Base-by-base conservation (phyloP, 2,888 invertebrate species). In the Abrostola tripartita region DNA sequence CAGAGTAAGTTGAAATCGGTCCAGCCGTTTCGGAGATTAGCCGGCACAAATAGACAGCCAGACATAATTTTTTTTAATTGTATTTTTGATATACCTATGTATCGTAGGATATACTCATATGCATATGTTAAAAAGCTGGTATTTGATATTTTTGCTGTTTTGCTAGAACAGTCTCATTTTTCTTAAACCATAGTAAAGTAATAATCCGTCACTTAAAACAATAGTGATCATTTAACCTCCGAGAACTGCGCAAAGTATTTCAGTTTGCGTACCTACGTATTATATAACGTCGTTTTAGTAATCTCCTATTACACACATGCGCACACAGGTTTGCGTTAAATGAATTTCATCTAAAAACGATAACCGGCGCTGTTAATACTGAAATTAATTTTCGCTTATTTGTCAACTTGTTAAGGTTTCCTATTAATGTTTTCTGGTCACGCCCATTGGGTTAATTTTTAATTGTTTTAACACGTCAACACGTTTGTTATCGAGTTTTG, bases 331-430 rank as follows among this genome's bases (percentile, higher is more conserved):
- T 75, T 62, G 82, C 80, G 79, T 79, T 84, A 82, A 87, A 85
- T 86, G 78, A 84, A 82, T 81, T 83, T 66, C 53, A 66, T 70
- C 85, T 87, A 81, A 81, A 82, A 88, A 89, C 78, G 72, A 79
- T 79, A 79, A 81, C 56, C 60, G 51, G 52, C 62, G 50, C 77
- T 64, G 70, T 75, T 79, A 85, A 88, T 90, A 88, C 78, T 79
- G 85, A 90, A 90, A 90, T 92, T 89, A 92, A 91, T 92, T 91
- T 91, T 88, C 85, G 86, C 88, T 86, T 86, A 91, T 87, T 92
- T 93, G 92, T 92, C 84, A 93, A 91, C 86, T 89, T 90, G 92
- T 93, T 88, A 92, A 92, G 86, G 85, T 85, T 70, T 68, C 57
- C 69, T 76, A 84, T 85, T 92, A 88, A 94, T 87, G 86, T 81